Evolutionary conservation across 1,140 invertebrate species (phyloP).

Genomic region (Meteorus sp.): DNA sequence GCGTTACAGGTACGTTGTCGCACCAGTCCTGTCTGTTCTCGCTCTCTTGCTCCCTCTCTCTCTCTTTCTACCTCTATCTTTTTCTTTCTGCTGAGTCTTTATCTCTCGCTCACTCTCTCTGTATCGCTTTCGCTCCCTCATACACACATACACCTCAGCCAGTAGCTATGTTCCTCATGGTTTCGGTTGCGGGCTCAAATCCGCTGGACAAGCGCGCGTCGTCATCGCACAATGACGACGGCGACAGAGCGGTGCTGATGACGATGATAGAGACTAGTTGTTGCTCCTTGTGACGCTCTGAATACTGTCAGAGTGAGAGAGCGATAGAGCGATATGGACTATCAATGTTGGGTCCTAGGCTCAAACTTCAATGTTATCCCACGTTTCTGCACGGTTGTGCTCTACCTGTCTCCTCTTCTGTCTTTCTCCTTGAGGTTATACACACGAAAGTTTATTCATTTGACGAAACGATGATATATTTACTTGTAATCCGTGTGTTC

Average conservation of each 20-base stretch:
- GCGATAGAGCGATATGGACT: conserved; percentile 3
- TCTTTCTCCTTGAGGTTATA: no score
- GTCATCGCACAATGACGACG: conserved; percentile 31
- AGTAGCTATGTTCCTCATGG: conserved; percentile 31
- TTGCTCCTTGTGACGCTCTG: conserved; percentile 17
- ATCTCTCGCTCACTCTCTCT: no score
- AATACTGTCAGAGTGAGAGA: not conserved
- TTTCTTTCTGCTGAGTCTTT: no score
- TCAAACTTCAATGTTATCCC: no score
- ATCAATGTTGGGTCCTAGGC: conserved; percentile 19
- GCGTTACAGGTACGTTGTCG: conserved; percentile 31
- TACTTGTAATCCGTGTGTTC: no score
- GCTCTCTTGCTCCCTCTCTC: conserved; percentile 8
- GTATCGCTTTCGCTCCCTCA: not conserved
- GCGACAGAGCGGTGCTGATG: not conserved
- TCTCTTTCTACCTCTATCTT: not conserved
- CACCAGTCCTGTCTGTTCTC: conserved; percentile 24
- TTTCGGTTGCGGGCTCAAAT: conserved; percentile 32
- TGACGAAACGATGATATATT: no score
- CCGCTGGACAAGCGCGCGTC: conserved; percentile 34
- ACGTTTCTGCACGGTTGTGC: no score
- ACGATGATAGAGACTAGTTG: conserved; percentile 7
- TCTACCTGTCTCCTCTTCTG: no score
- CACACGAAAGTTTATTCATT: no score
- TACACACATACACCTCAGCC: conserved; percentile 17